Conservation (phyloP, 2,888 invertebrate genomes). For the Lithophane leautieri region DNA sequence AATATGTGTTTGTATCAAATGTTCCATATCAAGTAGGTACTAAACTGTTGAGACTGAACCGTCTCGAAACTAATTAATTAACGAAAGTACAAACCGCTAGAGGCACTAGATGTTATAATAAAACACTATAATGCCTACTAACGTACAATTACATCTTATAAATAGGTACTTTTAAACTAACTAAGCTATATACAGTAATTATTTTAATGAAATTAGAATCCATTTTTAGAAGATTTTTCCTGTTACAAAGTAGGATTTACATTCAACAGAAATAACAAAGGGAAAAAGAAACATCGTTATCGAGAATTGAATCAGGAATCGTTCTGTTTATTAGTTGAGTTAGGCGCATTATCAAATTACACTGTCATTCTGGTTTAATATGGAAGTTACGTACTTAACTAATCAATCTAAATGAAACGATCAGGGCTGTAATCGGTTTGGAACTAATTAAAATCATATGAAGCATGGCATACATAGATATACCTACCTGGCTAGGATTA, state of each 20-base stretch:
- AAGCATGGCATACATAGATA: neutral
- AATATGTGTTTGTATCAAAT: conserved; percentile 13
- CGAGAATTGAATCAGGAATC: conserved; percentile 36
- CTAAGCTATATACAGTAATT: conserved; percentile 29
- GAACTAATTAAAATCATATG: conserved; percentile 30
- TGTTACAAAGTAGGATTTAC: conserved; percentile 32
- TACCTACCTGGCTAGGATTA: neutral
- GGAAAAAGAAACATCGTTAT: conserved; percentile 48
- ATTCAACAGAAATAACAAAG: conserved; percentile 37
- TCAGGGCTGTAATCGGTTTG: conserved; percentile 5
- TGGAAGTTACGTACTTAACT: conserved; percentile 7
- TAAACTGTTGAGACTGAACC: conserved; percentile 1
- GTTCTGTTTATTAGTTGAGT: conserved; percentile 35
- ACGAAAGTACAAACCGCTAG: conserved; percentile 21
- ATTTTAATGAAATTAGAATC: conserved; percentile 37
- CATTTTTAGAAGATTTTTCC: conserved; percentile 46
- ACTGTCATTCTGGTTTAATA: conserved; percentile 24
- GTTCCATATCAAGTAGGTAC: neutral
- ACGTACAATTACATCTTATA: conserved; percentile 13
- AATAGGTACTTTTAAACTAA: conserved; percentile 21
- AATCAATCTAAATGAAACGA: conserved; percentile 41
- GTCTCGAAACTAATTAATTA: conserved; percentile 51
- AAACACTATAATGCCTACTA: conserved; percentile 5
- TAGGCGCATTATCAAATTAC: conserved; percentile 36
- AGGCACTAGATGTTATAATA: conserved; percentile 35